Conservation (phyloP, 1,140 invertebrate species). For the Ctenoplectra terminalis region DNA sequence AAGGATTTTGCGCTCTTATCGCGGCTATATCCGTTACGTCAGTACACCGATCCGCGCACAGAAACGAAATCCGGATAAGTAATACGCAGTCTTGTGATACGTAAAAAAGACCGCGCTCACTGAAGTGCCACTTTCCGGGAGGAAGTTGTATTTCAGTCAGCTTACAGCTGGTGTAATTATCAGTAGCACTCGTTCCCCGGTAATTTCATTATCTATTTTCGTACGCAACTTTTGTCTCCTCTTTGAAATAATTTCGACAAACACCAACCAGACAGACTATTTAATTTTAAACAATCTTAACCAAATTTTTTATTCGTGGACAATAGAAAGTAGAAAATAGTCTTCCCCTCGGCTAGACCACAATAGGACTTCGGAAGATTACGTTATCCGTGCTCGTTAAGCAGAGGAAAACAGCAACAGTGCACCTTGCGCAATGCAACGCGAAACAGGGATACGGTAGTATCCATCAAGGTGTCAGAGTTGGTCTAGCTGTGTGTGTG, state of each 20-base stretch:
- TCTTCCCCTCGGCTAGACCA: background rate
- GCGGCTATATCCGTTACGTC: conserved; percentile 53
- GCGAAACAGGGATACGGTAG: conserved; percentile 66
- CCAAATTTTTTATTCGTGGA: too few relatives aligned
- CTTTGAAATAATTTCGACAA: background rate
- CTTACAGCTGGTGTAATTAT: conserved; percentile 49
- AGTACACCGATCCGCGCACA: background rate
- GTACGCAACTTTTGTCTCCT: background rate
- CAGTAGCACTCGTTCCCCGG: conserved; percentile 24
- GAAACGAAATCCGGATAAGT: conserved; percentile 55
- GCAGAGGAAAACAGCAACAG: conserved; percentile 39
- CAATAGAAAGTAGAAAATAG: too few relatives aligned
- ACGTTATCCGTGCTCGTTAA: conserved; percentile 42
- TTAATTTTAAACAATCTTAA: background rate
- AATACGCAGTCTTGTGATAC: conserved; percentile 47
- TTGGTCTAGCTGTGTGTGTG: conserved; percentile 51
- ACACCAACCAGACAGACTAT: background rate
- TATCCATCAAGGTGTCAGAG: conserved; percentile 75
- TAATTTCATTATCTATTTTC: conserved; percentile 13
- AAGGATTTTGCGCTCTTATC: conserved; percentile 68
- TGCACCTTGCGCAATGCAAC: conserved; percentile 73
- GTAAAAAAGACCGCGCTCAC: background rate
- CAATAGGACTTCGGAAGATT: conserved; percentile 29
- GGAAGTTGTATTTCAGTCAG: conserved; percentile 62
- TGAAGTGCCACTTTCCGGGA: conserved; percentile 29